A percentile compares a stretch with the other conserved stretches of the same genome.
phyloP scores from a whole-genome alignment of 2,797 vertebrate genomes.

The Hoplostethus mediterraneus region DNA sequence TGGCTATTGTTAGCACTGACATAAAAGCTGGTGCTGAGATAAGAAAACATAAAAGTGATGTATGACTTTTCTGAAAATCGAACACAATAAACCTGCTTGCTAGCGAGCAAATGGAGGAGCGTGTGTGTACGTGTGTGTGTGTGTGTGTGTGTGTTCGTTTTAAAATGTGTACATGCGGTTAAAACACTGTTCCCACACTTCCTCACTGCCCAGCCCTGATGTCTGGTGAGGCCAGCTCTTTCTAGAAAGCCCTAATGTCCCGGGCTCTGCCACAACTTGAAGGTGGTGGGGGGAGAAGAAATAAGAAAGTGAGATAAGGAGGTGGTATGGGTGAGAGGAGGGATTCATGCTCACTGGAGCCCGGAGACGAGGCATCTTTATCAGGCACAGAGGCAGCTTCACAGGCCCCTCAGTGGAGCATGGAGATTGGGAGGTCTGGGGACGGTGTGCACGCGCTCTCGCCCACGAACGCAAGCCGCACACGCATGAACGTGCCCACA shows the following conservation, averaged over 20 bases:
- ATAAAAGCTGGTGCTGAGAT: too few species aligned
- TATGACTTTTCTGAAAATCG: neutral
- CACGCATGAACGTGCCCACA: constrained; percentile 22
- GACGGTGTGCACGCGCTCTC: constrained; percentile 46
- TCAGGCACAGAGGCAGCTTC: constrained; percentile 78
- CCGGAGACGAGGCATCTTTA: constrained; percentile 79
- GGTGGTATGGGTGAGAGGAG: constrained; percentile 66
- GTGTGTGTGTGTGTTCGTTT: constrained; percentile 15
- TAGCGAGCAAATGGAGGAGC: neutral
- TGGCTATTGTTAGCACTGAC: too few species aligned
- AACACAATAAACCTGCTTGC: neutral
- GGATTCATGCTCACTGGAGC: constrained; percentile 64
- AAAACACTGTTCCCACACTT: constrained; percentile 37
- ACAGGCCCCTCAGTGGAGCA: constrained; percentile 79
- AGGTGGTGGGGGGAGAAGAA: constrained; percentile 27
- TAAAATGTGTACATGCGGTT: neutral
- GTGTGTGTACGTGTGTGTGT: neutral
- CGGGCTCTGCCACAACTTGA: constrained; percentile 55
- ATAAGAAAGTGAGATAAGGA: constrained; percentile 67
- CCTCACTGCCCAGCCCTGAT: constrained; percentile 32
- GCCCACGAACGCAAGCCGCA: constrained; percentile 26
- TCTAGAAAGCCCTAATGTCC: constrained; percentile 45
- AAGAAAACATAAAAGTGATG: too few species aligned
- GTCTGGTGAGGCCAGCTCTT: constrained; percentile 45
- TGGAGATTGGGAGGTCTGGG: constrained; percentile 81